Base-by-base conservation (phyloP, 2,113 vertebrate genomes). In the Callionymus lyra region DNA sequence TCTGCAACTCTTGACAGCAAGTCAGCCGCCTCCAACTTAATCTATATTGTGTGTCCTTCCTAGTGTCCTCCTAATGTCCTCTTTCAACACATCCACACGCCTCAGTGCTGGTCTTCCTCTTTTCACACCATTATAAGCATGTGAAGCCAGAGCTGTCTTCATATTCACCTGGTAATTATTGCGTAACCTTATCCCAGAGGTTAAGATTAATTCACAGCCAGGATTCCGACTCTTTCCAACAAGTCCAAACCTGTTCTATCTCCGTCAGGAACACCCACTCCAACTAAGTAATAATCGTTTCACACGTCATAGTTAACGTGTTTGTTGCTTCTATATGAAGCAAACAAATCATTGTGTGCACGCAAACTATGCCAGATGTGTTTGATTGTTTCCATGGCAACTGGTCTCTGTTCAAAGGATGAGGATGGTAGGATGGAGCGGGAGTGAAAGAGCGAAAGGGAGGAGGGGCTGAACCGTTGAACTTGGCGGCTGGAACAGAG, bases 371-470 rank as follows among this genome's bases (percentile, higher is more conserved):
- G 73, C 70, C 76, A 84, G 80, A 84, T 83, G 81, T 82, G 76
- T 80, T 79, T 74, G 77, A 79, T 74, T 70, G 77, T 78, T 70
- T 52, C 71, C 76, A 83, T 83, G 68, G 79, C 70, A 84, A 84
- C 82, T 63, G 38, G 70, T 74, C 59, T 64, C 56, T 61, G 58
- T 53, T 72, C 66, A 40, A 75, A 54, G 33, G 53, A 70, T 70
- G 74, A 55, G 17, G 63, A 71, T 63, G 59, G 63, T 46, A 56
- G 61, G 60, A 62, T 56, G 39, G 33, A 49, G 41, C 15, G 2
- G 51, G 46, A 16, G 42, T 8, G 49, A 6, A 38, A 21, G 32
- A 27, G 18, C 27, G 35, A 39, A 43, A n/a, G 41, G 12, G 48
- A 53, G 40, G 46, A 47, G 56, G 57, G 44, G 58, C 53, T 47